Base-by-base conservation (phyloP, 2,113 vertebrate species). In the Amazona vittata region DNA sequence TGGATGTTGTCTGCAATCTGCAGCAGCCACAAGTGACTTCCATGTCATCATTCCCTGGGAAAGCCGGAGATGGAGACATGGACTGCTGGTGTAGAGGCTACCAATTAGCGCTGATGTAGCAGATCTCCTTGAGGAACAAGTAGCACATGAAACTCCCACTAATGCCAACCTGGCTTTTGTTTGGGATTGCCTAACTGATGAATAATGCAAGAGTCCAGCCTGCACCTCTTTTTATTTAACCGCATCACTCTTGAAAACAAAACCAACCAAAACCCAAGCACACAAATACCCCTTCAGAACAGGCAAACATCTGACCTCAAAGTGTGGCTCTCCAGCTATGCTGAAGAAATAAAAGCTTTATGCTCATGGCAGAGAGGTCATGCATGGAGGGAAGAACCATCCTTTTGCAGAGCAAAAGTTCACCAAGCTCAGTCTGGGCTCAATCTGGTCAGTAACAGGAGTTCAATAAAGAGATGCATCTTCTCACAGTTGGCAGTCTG, bases 171-270 rank as follows among this genome's bases (percentile, higher is more conserved):
- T 94, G 83, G 43, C 43, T 90, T 91, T 94, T 94, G 90, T 92
- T 93, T 90, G 73, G 86, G 28, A 86, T 96, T 96, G 88, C 93
- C 63, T 93, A 94, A 96, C 67, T 55, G 35, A 93, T 89, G 94
- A 97, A 94, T 95, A 96, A 93, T 90, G 39, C 64, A 94, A n/a
- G 73, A 94, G 69, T 86, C 77, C 89, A 94, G 52, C 73, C 86
- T 71, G 57, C 3, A 25, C 24, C 89, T 75, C 44, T 79, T 94
- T 91, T 87, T 55, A 55, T 86, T 96, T 89, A 62, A 91, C 91
- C 6, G 0, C 65, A 91, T 91, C 21, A 1, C 33, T 91, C 77
- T 78, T 81, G 60, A 86, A 91, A 97, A 87, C 35, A 93, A 96
- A 94, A 68, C 64, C 60, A 89, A 64, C 25, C 69, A 83, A 91